phyloP scores from a whole-genome alignment of 2,888 invertebrate genomes.

The Callyntrura guangdongensis region DNA sequence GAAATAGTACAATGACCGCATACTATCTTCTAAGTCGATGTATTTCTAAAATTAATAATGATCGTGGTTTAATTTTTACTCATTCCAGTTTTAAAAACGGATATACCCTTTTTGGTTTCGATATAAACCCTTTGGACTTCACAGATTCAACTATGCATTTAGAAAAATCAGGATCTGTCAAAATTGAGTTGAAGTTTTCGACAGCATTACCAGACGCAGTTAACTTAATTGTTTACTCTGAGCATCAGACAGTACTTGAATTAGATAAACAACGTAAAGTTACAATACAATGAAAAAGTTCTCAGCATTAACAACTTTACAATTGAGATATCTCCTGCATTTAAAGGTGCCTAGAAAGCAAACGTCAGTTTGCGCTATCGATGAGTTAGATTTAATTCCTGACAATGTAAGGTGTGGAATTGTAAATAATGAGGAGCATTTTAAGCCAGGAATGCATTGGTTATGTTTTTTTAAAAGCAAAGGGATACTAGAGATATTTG shows the following conservation, averaged over 20 bases:
- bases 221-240: constrained; percentile 73
- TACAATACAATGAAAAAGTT: constrained; percentile 63
- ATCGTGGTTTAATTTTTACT: constrained; percentile 52
- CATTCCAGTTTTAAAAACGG: constrained; percentile 18
- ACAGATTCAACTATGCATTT: constrained; percentile 57
- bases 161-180: constrained; percentile 73
- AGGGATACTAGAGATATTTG: constrained; percentile 55
- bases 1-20: neutral
- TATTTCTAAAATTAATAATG: constrained; percentile 38
- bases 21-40: constrained; percentile 64
- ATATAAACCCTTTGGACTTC: constrained; percentile 57
- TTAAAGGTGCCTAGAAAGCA: neutral
- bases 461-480: constrained; percentile 18
- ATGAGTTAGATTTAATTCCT: constrained; percentile 4
- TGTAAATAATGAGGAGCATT: constrained; percentile 27
- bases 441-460: constrained; percentile 64
- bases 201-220: constrained; percentile 67
- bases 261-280: constrained; percentile 73
- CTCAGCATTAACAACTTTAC: constrained; percentile 39
- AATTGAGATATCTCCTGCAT: neutral
- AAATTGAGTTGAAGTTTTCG: constrained; percentile 69
- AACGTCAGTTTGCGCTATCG: constrained; percentile 34
- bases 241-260: constrained; percentile 72
- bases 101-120: constrained; percentile 71
- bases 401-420: neutral